A percentile compares a stretch with the other conserved stretches of the same genome.
phyloP scores from a whole-genome alignment of 2,797 vertebrate genomes.

The Sebastes dallii region DNA sequence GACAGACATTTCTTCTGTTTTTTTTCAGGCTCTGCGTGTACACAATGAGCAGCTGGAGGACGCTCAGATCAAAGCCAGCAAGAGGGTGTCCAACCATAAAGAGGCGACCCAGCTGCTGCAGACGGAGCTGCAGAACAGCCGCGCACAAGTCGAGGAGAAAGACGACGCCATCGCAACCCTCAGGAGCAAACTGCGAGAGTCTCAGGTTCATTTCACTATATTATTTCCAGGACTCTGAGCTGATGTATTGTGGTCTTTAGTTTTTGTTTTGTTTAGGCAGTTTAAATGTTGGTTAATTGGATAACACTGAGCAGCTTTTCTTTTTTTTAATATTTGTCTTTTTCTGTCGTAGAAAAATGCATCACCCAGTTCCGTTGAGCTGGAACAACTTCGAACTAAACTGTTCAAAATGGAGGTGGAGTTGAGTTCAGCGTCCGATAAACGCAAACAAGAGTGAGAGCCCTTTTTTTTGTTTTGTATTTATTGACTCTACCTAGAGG shows the following conservation, averaged over 20 bases:
- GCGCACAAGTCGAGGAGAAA: constrained; percentile 67
- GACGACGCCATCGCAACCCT: constrained; percentile 63
- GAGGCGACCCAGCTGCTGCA: constrained; percentile 76
- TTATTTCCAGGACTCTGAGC: neutral
- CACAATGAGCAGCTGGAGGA: constrained; percentile 78
- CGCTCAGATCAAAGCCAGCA: constrained; percentile 53
- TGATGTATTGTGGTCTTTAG: neutral
- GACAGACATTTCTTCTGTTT: neutral
- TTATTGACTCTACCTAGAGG: neutral
- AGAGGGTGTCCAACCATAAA: constrained; percentile 72
- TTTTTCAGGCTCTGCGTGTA: constrained; percentile 49
- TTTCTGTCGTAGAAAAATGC: constrained; percentile 68
- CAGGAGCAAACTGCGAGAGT: constrained; percentile 48
- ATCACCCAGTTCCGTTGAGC: constrained; percentile 79
- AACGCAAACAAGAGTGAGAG: constrained; percentile 84
- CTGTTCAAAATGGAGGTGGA: constrained; percentile 87
- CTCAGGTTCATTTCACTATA: constrained; percentile 54
- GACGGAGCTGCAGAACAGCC: constrained; percentile 79
- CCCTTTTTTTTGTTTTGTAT: too few species aligned
- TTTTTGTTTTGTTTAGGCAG: neutral
- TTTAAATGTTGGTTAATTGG: neutral
- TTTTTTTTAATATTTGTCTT: neutral
- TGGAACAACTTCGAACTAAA: constrained; percentile 82
- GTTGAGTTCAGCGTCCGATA: constrained; percentile 77
- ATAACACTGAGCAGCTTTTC: too few species aligned